A percentile compares a stretch with the other conserved stretches of the same genome.
Conservation (phyloP, 2,888 invertebrate species). For the Tridacna crocea region DNA sequence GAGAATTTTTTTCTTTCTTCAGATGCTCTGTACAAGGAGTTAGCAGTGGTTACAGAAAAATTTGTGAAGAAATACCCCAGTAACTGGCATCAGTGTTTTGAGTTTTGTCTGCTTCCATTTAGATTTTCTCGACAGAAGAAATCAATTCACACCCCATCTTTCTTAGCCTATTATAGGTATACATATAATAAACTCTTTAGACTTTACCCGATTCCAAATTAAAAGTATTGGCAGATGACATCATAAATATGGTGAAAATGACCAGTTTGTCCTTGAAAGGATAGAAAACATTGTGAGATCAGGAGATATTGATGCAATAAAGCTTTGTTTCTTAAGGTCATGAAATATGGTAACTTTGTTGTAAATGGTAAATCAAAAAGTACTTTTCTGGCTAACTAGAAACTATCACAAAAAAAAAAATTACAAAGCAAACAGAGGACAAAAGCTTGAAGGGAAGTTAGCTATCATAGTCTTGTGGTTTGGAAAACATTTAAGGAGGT, state of each 20-base stretch:
- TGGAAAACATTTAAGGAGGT: too few relatives aligned
- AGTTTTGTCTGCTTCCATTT: conserved; percentile 51
- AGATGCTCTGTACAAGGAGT: conserved; percentile 40
- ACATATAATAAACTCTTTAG: not conserved
- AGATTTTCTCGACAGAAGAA: conserved; percentile 39
- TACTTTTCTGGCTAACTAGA: too few relatives aligned
- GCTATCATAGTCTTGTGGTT: too few relatives aligned
- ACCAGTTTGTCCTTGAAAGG: too few relatives aligned
- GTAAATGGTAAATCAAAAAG: too few relatives aligned
- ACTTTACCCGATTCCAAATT: too few relatives aligned
- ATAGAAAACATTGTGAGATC: not conserved
- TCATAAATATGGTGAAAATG: too few relatives aligned
- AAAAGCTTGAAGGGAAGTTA: too few relatives aligned
- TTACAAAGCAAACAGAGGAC: too few relatives aligned
- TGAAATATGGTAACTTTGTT: too few relatives aligned
- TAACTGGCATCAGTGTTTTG: conserved; percentile 52
- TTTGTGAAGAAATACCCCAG: conserved; percentile 50
- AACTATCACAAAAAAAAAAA: too few relatives aligned
- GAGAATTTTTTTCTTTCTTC: conserved; percentile 1
- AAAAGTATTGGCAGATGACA: too few relatives aligned
- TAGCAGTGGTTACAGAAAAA: conserved; percentile 32
- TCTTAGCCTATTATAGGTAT: conserved; percentile 34
- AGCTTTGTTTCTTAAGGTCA: not conserved
- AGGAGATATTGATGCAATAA: not conserved
- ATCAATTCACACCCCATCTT: conserved; percentile 34